Evolutionary conservation across 2,113 vertebrate species (phyloP), one percentile per base, ranked within the genome.

Genomic region (Aptenodytes forsteri): DNA sequence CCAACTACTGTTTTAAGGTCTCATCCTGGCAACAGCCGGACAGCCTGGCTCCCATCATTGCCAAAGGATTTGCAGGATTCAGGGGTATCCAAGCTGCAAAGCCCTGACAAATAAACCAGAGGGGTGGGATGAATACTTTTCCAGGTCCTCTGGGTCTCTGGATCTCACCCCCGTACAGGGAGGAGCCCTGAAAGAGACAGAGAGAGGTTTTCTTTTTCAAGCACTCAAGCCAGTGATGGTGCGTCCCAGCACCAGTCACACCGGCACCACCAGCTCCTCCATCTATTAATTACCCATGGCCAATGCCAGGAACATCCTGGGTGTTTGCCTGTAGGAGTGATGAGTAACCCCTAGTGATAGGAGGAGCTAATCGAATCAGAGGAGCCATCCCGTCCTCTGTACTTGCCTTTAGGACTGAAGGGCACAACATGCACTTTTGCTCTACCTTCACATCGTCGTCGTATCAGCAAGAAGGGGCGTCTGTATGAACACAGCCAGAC

Each of bases 11-110:
- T 20, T 47, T 50, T 40, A 56, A 20, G 20, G 32, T 84, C 55
- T 47, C 16, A 16, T 46, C 42, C 36, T 23, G 44, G 36, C 3
- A 5, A n/a, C 14, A 36, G 58, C 9, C 0, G 0, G 44, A 16
- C 40, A 66, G 15, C 65, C 59, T 79, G 34, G 27, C 6, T 67
- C 16, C 26, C 13, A 12, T 16, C 65, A 34, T 20, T 75, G 47
- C 19, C 34, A n/a, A 56, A 75, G 5, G 7, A 50, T 72, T 59
- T 54, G 13, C 27, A 30, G 72, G 32, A 20, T 44, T 19, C 36
- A n/a, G 5, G 17, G 26, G 30, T 17, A 50, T 5, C 23, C 47
- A 62, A 40, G n/a, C 10, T 44, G 11, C 46, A 73, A 79, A 83
- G 36, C 20, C 20, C 15, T n/a, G 54, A 26, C 3, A 50, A 72